Evolutionary conservation across 2,797 vertebrate species (phyloP).

Genomic region (Chelonia mydas): DNA sequence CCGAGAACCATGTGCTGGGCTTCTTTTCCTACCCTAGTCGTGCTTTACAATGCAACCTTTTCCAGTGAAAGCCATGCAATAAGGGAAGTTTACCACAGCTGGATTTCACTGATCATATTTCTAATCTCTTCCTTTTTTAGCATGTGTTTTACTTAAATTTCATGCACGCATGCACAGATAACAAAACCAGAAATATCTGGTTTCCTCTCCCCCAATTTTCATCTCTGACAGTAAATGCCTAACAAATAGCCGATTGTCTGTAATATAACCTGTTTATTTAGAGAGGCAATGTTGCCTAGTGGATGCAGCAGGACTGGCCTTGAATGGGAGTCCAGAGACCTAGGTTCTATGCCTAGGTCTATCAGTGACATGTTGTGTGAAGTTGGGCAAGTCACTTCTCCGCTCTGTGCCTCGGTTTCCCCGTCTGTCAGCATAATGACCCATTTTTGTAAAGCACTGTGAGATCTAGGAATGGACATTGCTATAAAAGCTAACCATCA

Average conservation of each 20-base stretch:
- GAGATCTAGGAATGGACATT: neutral
- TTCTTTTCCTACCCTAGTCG: neutral
- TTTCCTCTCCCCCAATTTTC: neutral
- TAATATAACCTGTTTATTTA: neutral
- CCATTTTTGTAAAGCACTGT: neutral
- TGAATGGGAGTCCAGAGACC: neutral
- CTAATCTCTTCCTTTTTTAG: neutral
- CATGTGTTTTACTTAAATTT: neutral
- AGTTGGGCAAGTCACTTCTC: neutral
- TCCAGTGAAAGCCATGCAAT: neutral
- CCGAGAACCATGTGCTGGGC: accelerated
- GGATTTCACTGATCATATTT: accelerated
- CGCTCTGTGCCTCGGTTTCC: neutral
- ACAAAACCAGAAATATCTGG: neutral
- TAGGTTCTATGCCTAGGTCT: neutral
- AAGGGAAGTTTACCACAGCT: neutral
- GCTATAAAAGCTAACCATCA: neutral
- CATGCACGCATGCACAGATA: neutral
- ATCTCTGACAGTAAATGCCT: neutral
- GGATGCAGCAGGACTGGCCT: neutral
- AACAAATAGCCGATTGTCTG: constrained; percentile 33
- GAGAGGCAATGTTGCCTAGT: neutral
- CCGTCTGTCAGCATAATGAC: neutral
- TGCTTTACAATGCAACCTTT: neutral
- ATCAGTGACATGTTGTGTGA: neutral